These are phyloP conservation scores for Glaucomys volans DNA, from an alignment of 2,113 vertebrate genomes.

Conservation along the genomic window DNA sequence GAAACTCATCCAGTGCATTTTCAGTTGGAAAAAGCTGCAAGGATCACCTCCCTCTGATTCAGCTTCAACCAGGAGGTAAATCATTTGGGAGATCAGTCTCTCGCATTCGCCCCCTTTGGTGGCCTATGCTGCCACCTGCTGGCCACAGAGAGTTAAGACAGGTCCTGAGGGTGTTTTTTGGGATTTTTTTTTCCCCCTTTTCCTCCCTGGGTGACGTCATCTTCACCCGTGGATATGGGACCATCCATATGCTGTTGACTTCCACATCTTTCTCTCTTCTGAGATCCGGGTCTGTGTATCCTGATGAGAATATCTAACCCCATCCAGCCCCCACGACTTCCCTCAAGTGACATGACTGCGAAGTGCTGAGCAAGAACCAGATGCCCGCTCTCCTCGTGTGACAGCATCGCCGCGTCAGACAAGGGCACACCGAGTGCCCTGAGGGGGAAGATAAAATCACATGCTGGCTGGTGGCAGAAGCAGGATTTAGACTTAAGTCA, in stretches of 20 bases:
- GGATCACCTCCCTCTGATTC: background rate
- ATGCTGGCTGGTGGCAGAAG: background rate
- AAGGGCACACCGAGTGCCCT: rapidly evolving
- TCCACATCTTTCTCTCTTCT: background rate
- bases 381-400: background rate
- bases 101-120: background rate
- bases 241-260: background rate
- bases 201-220: background rate
- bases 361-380: background rate
- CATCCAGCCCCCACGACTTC: background rate
- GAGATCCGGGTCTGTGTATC: background rate
- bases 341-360: background rate
- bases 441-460: background rate
- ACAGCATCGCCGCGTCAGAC: background rate
- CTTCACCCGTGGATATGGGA: background rate
- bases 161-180: background rate
- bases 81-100: too few relatives aligned
- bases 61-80: background rate
- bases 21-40: background rate
- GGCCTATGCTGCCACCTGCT: constrained; percentile 75
- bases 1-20: background rate
- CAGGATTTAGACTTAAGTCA: background rate
- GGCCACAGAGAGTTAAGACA: background rate
- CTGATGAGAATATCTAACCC: background rate
- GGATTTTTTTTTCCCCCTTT: background rate